phyloP scores from a whole-genome alignment of 2,888 invertebrate species.

The Meiosimyza platycephala region DNA sequence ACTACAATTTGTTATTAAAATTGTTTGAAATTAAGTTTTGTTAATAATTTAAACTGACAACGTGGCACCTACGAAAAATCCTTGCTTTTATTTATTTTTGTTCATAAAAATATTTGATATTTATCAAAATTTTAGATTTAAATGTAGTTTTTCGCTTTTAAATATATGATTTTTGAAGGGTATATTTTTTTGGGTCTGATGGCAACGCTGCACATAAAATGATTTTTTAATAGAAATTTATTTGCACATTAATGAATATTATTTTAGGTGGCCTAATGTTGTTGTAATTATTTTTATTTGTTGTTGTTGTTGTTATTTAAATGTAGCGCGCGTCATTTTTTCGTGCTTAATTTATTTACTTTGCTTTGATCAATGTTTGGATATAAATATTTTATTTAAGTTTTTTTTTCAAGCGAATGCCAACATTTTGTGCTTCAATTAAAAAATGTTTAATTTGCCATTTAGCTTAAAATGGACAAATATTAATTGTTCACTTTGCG shows the following conservation, averaged over 20 bases:
- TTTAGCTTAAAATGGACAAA: too few species aligned
- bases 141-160: neutral
- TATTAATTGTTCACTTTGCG: too few species aligned
- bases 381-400: too few species aligned
- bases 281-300: conserved; percentile 49
- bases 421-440: conserved; percentile 1
- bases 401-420: neutral
- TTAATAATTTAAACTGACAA: neutral
- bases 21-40: neutral
- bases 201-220: neutral
- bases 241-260: neutral
- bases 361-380: neutral
- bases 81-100: too few species aligned
- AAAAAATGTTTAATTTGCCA: too few species aligned
- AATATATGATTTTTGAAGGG: too few species aligned
- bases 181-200: neutral
- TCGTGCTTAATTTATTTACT: conserved; percentile 29
- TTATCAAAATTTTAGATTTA: too few species aligned
- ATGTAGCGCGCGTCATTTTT: conserved; percentile 43
- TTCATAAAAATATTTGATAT: too few species aligned
- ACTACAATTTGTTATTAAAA: neutral
- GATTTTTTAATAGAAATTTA: neutral
- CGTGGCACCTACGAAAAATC: conserved; percentile 1
- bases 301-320: conserved; percentile 41
- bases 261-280: conserved; percentile 53